These are phyloP conservation scores for Drusus annulatus DNA, from an alignment of 1,140 invertebrate genomes.

Conservation along the genomic window DNA sequence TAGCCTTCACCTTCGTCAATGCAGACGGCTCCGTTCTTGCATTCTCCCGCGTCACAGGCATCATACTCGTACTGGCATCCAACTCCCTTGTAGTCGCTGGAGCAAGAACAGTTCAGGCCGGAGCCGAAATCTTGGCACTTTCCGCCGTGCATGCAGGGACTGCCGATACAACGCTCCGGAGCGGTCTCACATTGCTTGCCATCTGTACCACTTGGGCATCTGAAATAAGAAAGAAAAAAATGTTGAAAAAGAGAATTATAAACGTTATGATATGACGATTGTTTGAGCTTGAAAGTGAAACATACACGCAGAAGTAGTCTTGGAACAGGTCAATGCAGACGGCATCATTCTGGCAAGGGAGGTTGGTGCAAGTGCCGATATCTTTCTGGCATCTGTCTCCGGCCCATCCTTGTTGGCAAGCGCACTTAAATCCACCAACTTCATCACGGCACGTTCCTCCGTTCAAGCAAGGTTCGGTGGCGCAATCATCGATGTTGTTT, in stretches of 20 bases:
- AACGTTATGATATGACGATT: not conserved
- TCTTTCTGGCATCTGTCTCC: slow-evolving; percentile 90
- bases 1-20: slow-evolving; percentile 88
- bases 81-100: slow-evolving; percentile 87
- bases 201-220: slow-evolving; percentile 94
- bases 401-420: slow-evolving; percentile 90
- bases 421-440: slow-evolving; percentile 87
- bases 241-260: no score
- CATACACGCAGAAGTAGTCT: slow-evolving; percentile 96
- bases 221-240: slow-evolving; percentile 59
- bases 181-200: slow-evolving; percentile 96
- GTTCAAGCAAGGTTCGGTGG: slow-evolving; percentile 89
- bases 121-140: slow-evolving; percentile 96
- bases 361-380: slow-evolving; percentile 87
- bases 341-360: slow-evolving; percentile 94
- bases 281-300: slow-evolving; percentile 59
- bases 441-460: slow-evolving; percentile 91
- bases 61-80: slow-evolving; percentile 96
- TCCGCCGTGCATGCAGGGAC: slow-evolving; percentile 96
- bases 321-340: slow-evolving; percentile 94
- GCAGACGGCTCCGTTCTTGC: slow-evolving; percentile 94
- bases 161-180: slow-evolving; percentile 95
- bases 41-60: slow-evolving; percentile 89
- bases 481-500: slow-evolving; percentile 89
- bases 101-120: slow-evolving; percentile 94